Evolutionary conservation across 1,140 invertebrate species (phyloP).

Genomic region (Piezodorus guildinii): DNA sequence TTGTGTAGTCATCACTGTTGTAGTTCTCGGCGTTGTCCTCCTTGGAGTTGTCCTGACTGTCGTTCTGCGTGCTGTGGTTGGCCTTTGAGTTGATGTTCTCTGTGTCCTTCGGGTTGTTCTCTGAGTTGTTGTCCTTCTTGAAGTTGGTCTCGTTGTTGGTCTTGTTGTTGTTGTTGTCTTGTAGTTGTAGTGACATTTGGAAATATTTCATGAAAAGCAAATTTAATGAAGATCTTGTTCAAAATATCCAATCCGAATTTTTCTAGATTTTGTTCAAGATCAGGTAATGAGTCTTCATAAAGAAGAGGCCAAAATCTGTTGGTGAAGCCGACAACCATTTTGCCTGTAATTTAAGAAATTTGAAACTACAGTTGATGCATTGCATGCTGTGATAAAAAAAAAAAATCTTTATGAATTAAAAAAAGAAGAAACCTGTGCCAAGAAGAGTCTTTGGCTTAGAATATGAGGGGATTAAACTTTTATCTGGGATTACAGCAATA

Average conservation of each 20-base stretch:
- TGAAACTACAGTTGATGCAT: not conserved
- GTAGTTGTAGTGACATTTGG: not conserved
- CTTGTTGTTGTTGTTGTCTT: not conserved
- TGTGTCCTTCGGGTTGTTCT: not conserved
- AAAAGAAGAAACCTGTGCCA: no score
- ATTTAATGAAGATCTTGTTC: slow-evolving; percentile 30
- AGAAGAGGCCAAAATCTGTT: slow-evolving; percentile 31
- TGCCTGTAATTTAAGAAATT: slow-evolving; percentile 19
- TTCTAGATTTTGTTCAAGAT: slow-evolving; percentile 29
- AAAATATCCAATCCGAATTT: slow-evolving; percentile 26
- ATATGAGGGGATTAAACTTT: no score
- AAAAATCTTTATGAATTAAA: no score
- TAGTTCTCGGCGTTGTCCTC: no score
- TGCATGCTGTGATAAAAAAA: not conserved
- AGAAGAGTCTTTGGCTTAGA: no score
- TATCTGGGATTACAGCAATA: no score
- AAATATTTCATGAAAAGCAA: slow-evolving; percentile 29
- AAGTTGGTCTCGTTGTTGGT: not conserved
- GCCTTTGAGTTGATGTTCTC: not conserved
- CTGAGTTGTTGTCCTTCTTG: not conserved
- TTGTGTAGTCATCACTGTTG: no score
- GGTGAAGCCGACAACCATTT: slow-evolving; percentile 28
- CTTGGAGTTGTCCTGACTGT: no score
- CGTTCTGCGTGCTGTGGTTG: not conserved
- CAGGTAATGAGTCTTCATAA: slow-evolving; percentile 30